phyloP scores from a whole-genome alignment of 2,113 vertebrate genomes.

The Thinocorus orbignyianus region DNA sequence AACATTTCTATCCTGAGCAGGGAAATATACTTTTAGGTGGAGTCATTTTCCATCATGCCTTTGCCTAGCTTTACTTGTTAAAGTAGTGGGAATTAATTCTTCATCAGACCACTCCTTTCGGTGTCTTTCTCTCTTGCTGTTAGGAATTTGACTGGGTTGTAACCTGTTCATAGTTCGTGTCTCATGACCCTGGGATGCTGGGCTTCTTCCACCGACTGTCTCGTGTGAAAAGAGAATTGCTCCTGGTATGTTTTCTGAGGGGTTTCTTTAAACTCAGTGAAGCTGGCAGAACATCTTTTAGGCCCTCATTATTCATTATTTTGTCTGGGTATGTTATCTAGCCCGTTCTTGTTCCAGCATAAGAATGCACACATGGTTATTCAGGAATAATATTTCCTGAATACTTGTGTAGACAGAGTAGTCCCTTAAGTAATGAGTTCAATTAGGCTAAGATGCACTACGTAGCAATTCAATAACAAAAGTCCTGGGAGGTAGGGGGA shows the following conservation, averaged over 20 bases:
- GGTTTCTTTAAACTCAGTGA: background rate
- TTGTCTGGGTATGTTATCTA: background rate
- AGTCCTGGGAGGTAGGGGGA: slow-evolving; percentile 30
- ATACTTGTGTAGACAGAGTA: slow-evolving; percentile 13
- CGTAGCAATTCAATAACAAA: slow-evolving; percentile 45
- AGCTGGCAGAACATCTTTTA: background rate
- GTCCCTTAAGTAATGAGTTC: slow-evolving; percentile 54
- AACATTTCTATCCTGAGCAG: background rate
- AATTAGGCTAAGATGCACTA: slow-evolving; percentile 55
- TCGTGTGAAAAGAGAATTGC: fast-evolving
- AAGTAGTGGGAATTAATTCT: background rate
- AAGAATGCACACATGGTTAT: background rate
- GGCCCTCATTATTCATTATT: background rate
- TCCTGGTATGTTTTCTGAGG: background rate
- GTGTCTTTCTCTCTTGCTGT: background rate
- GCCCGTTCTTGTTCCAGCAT: background rate
- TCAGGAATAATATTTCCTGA: slow-evolving; percentile 39
- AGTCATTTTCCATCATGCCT: background rate
- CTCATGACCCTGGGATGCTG: background rate
- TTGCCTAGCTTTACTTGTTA: fast-evolving
- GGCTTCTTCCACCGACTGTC: background rate
- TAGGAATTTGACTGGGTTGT: background rate
- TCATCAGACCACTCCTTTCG: background rate
- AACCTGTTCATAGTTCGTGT: background rate
- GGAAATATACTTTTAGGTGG: fast-evolving